These are phyloP conservation scores for Deilephila porcellus DNA, from an alignment of 2,888 invertebrate species.

Conservation along the genomic window DNA sequence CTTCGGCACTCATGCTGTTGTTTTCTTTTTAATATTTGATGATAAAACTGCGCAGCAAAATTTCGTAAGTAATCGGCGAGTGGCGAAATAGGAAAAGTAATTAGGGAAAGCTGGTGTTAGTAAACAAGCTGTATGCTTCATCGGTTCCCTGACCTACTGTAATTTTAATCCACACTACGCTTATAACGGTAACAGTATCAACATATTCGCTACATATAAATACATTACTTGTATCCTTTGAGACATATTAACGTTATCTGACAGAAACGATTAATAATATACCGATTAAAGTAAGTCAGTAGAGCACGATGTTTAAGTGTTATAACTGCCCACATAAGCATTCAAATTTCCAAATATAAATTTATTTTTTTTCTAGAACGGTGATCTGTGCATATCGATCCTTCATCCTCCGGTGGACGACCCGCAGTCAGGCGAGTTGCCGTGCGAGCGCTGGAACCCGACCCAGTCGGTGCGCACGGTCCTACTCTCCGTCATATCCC, in stretches of 20 bases:
- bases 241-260: neutral
- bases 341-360: neutral
- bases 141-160: conserved; percentile 21
- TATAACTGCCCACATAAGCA: too few species aligned
- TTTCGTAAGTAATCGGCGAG: conserved; percentile 4
- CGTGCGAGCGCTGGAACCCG: conserved; percentile 99
- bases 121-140: conserved; percentile 27
- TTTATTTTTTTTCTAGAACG: conserved; percentile 88
- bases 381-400: conserved; percentile 99
- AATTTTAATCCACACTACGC: conserved; percentile 4
- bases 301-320: too few species aligned
- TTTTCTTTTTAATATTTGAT: neutral
- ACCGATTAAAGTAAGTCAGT: too few species aligned
- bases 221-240: neutral
- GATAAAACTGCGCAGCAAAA: neutral
- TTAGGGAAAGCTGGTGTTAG: conserved; percentile 20
- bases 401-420: conserved; percentile 99
- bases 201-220: neutral
- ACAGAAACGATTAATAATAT: too few species aligned
- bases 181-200: neutral
- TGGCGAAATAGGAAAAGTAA: conserved; percentile 19
- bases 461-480: conserved; percentile 99
- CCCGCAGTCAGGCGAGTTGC: conserved; percentile 99
- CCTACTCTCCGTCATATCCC: conserved; percentile 98
- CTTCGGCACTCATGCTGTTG: neutral